Percentiles rank a stretch among this genome's conserved stretches.
Evolutionary conservation across 2,113 vertebrate species (phyloP).

Genomic region (Calonectris borealis): DNA sequence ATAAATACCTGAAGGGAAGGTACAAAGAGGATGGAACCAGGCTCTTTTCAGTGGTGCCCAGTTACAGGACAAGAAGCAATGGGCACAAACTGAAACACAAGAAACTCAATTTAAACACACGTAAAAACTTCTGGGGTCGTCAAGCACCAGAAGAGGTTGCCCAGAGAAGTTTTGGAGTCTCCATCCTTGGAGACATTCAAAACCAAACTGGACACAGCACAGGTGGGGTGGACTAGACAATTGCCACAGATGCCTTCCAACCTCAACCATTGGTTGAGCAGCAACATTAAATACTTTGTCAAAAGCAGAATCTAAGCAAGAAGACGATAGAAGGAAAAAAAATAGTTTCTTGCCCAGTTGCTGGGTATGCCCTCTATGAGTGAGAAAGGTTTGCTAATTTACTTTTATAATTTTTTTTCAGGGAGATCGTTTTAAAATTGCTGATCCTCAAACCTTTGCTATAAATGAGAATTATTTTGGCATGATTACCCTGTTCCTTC

Average conservation of each 20-base stretch:
- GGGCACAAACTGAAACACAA: background rate
- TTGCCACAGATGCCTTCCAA: background rate
- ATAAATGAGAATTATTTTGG: conserved; percentile 51
- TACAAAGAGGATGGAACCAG: background rate
- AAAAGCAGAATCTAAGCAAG: background rate
- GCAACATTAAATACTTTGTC: background rate
- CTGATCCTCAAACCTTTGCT: conserved; percentile 34
- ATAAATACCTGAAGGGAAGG: background rate
- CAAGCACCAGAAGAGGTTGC: background rate
- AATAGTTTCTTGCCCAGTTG: background rate
- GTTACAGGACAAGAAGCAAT: background rate
- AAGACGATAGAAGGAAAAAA: background rate
- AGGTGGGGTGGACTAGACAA: background rate
- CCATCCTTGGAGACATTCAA: background rate
- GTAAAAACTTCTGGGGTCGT: background rate
- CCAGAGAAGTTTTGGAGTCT: background rate
- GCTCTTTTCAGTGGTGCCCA: background rate
- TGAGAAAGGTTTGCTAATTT: background rate
- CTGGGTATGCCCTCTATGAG: background rate
- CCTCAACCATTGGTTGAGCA: background rate
- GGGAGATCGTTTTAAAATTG: background rate
- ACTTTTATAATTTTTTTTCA: background rate
- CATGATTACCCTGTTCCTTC: conserved; percentile 53
- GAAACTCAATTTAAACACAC: background rate
- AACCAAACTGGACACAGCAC: background rate